Conservation (phyloP, 1,140 invertebrate species). For the Lamellibrachia luymesi region DNA sequence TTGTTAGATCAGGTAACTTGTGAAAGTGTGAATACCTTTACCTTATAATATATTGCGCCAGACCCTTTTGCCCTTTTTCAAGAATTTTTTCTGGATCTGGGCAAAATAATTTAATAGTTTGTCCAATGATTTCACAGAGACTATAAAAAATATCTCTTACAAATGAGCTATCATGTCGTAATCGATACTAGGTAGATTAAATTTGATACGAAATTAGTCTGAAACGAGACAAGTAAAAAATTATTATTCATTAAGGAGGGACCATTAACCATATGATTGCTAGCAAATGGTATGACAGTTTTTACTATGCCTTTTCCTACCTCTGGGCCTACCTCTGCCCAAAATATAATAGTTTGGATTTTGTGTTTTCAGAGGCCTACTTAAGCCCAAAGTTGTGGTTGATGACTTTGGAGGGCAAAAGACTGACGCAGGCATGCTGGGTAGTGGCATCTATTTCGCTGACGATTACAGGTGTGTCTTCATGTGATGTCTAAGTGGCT, state of each 20-base stretch:
- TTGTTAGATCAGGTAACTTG: too few relatives aligned
- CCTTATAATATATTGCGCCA: too few relatives aligned
- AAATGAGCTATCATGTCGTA: too few relatives aligned
- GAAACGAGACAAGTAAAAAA: neutral
- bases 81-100: too few relatives aligned
- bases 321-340: neutral
- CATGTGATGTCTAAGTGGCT: neutral
- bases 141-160: too few relatives aligned
- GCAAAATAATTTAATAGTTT: too few relatives aligned
- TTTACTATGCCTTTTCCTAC: slow-evolving; percentile 17
- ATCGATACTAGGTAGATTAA: too few relatives aligned
- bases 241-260: too few relatives aligned
- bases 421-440: slow-evolving; percentile 51
- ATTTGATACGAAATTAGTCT: neutral
- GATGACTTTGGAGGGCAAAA: slow-evolving; percentile 48
- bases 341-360: neutral
- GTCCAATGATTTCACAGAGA: too few relatives aligned
- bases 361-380: slow-evolving; percentile 44
- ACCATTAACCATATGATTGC: neutral
- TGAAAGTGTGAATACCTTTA: too few relatives aligned
- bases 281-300: neutral
- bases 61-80: too few relatives aligned
- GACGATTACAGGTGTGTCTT: slow-evolving; percentile 39
- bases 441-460: slow-evolving; percentile 55
- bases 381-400: slow-evolving; percentile 52